Evolutionary conservation across 1,140 invertebrate species (phyloP).

Genomic region (Phortica variegata): DNA sequence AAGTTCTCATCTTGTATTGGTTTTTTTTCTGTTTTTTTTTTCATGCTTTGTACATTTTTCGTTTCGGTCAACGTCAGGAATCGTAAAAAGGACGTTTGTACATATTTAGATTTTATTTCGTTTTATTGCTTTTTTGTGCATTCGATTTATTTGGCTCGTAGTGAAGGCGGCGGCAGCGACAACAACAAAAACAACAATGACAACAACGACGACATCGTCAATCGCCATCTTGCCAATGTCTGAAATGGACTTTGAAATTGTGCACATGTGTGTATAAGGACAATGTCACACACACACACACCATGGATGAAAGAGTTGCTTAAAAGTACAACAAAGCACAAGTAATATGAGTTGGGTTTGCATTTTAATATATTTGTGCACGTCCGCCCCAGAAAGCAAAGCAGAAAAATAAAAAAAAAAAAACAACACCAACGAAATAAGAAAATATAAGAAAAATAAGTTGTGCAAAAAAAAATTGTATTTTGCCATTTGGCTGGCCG

Average conservation of each 20-base stretch:
- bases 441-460: neutral
- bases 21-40: slow-evolving; percentile 14
- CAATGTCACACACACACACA: slow-evolving; percentile 11
- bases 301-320: neutral
- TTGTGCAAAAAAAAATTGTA: neutral
- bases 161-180: slow-evolving; percentile 41
- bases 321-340: slow-evolving; percentile 2
- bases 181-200: too few species aligned
- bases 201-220: too few species aligned
- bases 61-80: neutral
- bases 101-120: slow-evolving; percentile 54
- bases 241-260: slow-evolving; percentile 52
- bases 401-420: neutral
- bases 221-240: too few species aligned
- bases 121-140: slow-evolving; percentile 55
- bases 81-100: slow-evolving; percentile 19
- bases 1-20: slow-evolving; percentile 42
- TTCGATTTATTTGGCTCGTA: slow-evolving; percentile 39
- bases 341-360: slow-evolving; percentile 53
- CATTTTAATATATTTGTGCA: slow-evolving; percentile 50
- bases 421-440: slow-evolving; percentile 12
- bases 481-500: neutral
- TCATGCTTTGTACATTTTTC: neutral
- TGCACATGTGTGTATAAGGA: slow-evolving; percentile 52
- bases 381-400: neutral